phyloP scores from a whole-genome alignment of 2,113 vertebrate genomes.

The Laterallus jamaicensis region DNA sequence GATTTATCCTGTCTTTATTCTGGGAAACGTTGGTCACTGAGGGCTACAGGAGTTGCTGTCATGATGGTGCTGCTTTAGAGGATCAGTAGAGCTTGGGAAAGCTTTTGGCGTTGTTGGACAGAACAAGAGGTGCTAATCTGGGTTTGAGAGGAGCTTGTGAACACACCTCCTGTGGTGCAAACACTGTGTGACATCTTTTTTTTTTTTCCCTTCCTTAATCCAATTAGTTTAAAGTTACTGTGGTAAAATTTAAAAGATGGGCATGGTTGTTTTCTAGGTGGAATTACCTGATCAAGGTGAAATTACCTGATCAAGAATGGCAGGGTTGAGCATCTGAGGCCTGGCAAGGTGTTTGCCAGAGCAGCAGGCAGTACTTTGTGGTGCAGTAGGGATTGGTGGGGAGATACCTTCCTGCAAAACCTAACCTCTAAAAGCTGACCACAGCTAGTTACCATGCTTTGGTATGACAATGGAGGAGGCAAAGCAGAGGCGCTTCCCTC shows the following conservation, averaged over 20 bases:
- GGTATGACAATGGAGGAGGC: background rate
- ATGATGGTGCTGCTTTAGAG: background rate
- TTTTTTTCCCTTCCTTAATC: background rate
- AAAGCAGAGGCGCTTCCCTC: background rate
- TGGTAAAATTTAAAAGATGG: background rate
- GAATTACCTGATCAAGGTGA: background rate
- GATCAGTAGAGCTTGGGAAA: background rate
- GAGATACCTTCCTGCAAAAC: background rate
- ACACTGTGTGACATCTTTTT: background rate
- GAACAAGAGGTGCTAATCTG: background rate
- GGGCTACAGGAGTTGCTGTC: background rate
- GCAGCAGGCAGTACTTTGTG: background rate
- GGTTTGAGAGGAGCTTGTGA: background rate
- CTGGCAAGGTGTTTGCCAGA: fast-evolving
- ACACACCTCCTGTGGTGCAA: background rate
- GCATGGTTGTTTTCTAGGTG: background rate
- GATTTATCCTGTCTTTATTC: background rate
- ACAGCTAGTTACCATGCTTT: fast-evolving
- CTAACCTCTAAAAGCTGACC: background rate
- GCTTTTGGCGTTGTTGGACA: background rate
- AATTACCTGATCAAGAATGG: background rate
- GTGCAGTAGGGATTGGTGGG: background rate
- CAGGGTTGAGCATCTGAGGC: background rate
- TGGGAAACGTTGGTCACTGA: background rate
- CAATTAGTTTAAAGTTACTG: background rate